A percentile compares a stretch with the other conserved stretches of the same genome.
Evolutionary conservation across 2,113 vertebrate genomes (phyloP).

Genomic region (Oophaga pumilio): DNA sequence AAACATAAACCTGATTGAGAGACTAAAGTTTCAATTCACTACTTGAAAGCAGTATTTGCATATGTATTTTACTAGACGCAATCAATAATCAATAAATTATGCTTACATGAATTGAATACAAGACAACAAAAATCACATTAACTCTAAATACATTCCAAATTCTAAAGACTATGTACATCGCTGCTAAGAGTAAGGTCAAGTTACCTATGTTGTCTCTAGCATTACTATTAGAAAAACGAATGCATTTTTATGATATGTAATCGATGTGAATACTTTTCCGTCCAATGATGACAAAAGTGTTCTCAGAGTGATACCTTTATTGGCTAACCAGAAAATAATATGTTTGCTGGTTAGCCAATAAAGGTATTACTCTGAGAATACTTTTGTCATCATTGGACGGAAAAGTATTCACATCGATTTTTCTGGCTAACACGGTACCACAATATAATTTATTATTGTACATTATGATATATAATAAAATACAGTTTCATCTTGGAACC

Average conservation of each 20-base stretch:
- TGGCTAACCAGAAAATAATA: no score
- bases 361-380: no score
- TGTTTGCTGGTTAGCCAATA: no score
- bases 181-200: not conserved
- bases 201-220: not conserved
- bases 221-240: not conserved
- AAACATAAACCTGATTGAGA: not conserved
- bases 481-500: not conserved
- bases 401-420: no score
- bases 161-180: not conserved
- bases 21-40: not conserved
- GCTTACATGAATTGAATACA: not conserved
- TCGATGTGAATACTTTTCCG: no score
- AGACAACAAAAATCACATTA: constrained; percentile 9
- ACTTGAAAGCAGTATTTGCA: not conserved
- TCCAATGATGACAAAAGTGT: no score
- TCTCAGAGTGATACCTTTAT: no score
- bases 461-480: not conserved
- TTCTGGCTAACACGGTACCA: no score
- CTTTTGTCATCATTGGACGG: no score
- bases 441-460: no score
- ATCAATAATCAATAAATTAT: not conserved
- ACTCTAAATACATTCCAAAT: not conserved
- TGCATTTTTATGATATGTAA: no score
- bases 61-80: not conserved